These are phyloP conservation scores for Tridacna gigas DNA, from an alignment of 2,888 invertebrate genomes.

Conservation along the genomic window DNA sequence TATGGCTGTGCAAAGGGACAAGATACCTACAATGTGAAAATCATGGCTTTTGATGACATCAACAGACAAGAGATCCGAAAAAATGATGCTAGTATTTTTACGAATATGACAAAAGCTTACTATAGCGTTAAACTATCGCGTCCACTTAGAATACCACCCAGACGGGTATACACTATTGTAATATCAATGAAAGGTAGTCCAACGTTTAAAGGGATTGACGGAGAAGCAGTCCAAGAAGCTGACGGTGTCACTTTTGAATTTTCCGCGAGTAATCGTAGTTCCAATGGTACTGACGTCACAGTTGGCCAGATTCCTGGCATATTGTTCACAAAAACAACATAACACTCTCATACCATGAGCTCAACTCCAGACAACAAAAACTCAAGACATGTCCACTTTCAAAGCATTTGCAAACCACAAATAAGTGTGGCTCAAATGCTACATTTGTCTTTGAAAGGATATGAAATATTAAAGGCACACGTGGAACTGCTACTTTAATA, in stretches of 20 bases:
- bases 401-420: too few species aligned
- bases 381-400: too few species aligned
- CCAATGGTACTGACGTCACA: slow-evolving; percentile 59
- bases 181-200: slow-evolving; percentile 49
- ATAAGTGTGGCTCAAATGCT: too few species aligned
- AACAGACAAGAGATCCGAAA: slow-evolving; percentile 54
- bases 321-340: slow-evolving; percentile 55
- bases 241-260: slow-evolving; percentile 64
- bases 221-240: slow-evolving; percentile 32
- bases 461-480: too few species aligned
- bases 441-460: too few species aligned
- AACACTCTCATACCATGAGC: not conserved
- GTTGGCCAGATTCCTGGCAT: slow-evolving; percentile 63
- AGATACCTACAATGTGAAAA: slow-evolving; percentile 42
- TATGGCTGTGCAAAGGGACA: slow-evolving; percentile 48
- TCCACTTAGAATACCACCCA: slow-evolving; percentile 52
- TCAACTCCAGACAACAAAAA: too few species aligned
- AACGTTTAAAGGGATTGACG: slow-evolving; percentile 61
- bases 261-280: slow-evolving; percentile 56
- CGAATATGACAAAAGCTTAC: slow-evolving; percentile 39
- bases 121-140: slow-evolving; percentile 53
- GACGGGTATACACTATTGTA: slow-evolving; percentile 50
- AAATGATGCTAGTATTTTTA: slow-evolving; percentile 50
- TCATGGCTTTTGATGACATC: slow-evolving; percentile 55
- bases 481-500: too few species aligned